Percentiles rank a stretch among this genome's conserved stretches.
phyloP scores from a whole-genome alignment of 2,797 vertebrate species.

The Cirrhinus mrigala region DNA sequence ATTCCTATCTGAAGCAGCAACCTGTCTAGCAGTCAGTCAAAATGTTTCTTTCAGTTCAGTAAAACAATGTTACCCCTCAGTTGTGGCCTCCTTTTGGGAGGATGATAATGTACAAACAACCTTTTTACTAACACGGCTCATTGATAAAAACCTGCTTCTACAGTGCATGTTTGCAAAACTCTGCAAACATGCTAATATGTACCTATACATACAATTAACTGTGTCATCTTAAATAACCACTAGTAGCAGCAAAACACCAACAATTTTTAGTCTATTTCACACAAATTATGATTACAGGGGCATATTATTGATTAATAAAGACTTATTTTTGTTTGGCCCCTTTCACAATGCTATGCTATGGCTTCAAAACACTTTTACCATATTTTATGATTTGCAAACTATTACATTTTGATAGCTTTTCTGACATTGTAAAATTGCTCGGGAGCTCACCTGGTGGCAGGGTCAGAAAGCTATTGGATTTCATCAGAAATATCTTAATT shows the following conservation, averaged over 20 bases:
- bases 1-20: constrained; percentile 36
- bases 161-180: neutral
- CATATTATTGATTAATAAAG: neutral
- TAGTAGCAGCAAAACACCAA: neutral
- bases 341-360: neutral
- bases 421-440: neutral
- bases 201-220: neutral
- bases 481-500: too few relatives aligned
- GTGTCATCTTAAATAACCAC: neutral
- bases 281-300: neutral
- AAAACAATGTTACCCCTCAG: neutral
- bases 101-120: neutral
- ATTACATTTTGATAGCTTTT: neutral
- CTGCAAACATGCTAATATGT: neutral
- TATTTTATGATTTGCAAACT: neutral
- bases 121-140: neutral
- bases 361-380: neutral
- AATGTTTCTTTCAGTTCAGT: constrained; percentile 15
- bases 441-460: neutral
- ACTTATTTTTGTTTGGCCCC: neutral
- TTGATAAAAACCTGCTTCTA: neutral
- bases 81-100: neutral
- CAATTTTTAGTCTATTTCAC: neutral
- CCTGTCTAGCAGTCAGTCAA: neutral
- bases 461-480: too few relatives aligned